phyloP scores from a whole-genome alignment of 1,140 invertebrate genomes.

The Plectrocnemia conspersa region DNA sequence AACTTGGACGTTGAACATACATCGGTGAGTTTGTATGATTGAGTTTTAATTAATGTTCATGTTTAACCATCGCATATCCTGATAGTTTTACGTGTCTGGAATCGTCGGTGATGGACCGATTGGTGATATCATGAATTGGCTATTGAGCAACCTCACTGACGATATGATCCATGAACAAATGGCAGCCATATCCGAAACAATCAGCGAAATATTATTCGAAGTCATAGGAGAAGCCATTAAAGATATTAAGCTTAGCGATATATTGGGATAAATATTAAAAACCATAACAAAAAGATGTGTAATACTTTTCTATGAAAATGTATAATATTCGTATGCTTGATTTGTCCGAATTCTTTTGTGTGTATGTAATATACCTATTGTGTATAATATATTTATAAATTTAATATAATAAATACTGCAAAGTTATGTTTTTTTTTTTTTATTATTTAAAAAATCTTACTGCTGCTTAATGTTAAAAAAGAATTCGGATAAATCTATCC shows the following conservation, averaged over 20 bases:
- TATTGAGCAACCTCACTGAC: neutral
- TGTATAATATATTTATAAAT: no score
- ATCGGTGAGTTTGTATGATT: conserved; percentile 2
- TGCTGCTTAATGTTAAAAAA: no score
- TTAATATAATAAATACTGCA: no score
- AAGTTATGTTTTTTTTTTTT: no score
- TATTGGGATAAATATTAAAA: neutral
- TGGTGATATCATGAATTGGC: neutral
- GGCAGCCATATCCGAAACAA: neutral
- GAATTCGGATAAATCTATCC: no score
- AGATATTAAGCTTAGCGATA: neutral
- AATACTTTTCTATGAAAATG: no score
- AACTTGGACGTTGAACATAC: conserved; percentile 23
- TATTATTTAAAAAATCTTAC: no score
- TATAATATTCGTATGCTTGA: no score
- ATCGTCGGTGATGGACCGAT: neutral
- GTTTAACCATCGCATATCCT: neutral
- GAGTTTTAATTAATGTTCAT: neutral
- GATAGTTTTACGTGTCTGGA: neutral
- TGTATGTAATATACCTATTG: no score
- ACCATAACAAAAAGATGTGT: no score
- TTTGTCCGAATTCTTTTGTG: no score
- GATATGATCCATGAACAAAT: neutral
- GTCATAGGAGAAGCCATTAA: neutral
- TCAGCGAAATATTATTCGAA: neutral